A percentile compares a stretch with the other conserved stretches of the same genome.
phyloP scores from a whole-genome alignment of 2,888 invertebrate genomes.

The Pachymerium ferrugineum region DNA sequence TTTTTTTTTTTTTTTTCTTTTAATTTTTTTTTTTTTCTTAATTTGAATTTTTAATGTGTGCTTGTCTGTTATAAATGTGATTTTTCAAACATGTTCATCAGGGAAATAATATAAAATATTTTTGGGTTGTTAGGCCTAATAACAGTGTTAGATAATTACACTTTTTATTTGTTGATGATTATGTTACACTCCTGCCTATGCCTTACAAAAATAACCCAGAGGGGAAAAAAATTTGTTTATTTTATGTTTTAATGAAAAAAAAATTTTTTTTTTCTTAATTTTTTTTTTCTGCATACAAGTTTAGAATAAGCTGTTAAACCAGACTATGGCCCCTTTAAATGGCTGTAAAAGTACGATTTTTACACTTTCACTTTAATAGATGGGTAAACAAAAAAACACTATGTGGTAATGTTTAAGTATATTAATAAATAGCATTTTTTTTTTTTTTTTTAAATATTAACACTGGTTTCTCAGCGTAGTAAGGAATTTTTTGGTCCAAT shows the following conservation, averaged over 20 bases:
- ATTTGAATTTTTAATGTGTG: neutral
- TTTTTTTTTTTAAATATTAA: too few species aligned
- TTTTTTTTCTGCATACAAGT: neutral
- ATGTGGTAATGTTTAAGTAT: neutral
- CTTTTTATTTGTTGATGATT: neutral
- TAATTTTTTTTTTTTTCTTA: neutral
- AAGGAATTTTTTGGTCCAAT: conserved; percentile 17
- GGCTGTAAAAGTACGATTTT: neutral
- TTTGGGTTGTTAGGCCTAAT: conserved; percentile 17
- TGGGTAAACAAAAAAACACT: neutral
- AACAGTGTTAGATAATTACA: neutral
- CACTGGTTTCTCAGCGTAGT: conserved; percentile 4
- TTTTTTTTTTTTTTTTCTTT: neutral
- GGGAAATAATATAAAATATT: neutral
- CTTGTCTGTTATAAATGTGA: conserved; percentile 9
- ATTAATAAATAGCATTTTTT: too few species aligned
- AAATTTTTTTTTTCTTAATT: neutral
- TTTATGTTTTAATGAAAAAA: too few species aligned
- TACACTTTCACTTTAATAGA: neutral
- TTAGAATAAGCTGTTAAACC: neutral
- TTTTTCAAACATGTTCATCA: conserved; percentile 8
- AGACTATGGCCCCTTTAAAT: neutral
- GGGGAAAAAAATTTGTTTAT: neutral
- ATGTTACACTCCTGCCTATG: conserved; percentile 8
- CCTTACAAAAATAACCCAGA: neutral